Conservation (phyloP, 2,888 invertebrate species). For the Cantharis rustica region DNA sequence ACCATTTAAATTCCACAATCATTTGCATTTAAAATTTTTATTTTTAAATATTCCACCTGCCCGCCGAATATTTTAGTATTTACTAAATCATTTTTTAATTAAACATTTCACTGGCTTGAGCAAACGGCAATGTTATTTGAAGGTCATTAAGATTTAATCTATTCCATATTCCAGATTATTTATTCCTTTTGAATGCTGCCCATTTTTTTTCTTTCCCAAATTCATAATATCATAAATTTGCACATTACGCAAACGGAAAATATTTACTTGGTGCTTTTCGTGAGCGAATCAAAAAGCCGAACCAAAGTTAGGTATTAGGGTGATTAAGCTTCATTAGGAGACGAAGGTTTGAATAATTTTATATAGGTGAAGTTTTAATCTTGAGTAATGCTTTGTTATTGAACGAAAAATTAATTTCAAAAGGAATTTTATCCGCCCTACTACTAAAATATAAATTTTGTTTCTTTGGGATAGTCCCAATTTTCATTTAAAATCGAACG, state of each 20-base stretch:
- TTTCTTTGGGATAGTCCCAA: too few species aligned
- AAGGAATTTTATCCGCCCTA: neutral
- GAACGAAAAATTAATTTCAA: neutral
- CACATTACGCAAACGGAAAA: neutral
- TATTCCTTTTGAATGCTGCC: neutral
- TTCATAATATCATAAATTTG: neutral
- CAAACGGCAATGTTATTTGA: neutral
- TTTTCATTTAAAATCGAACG: too few species aligned
- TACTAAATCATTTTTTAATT: neutral
- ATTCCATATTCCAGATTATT: neutral
- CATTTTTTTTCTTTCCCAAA: neutral
- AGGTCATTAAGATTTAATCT: neutral
- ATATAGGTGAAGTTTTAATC: neutral
- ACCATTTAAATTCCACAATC: constrained; percentile 6
- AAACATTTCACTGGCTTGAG: neutral
- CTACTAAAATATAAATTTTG: neutral
- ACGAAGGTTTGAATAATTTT: neutral
- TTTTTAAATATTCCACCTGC: neutral
- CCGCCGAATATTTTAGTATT: neutral
- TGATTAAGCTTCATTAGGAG: neutral
- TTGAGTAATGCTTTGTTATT: neutral
- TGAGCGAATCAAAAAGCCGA: neutral
- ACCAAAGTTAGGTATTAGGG: neutral
- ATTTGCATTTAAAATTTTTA: constrained; percentile 7
- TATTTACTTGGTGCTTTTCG: neutral